Evolutionary conservation across 2,113 vertebrate species (phyloP), one percentile per base, ranked within the genome.

Genomic region (Tetrax tetrax): DNA sequence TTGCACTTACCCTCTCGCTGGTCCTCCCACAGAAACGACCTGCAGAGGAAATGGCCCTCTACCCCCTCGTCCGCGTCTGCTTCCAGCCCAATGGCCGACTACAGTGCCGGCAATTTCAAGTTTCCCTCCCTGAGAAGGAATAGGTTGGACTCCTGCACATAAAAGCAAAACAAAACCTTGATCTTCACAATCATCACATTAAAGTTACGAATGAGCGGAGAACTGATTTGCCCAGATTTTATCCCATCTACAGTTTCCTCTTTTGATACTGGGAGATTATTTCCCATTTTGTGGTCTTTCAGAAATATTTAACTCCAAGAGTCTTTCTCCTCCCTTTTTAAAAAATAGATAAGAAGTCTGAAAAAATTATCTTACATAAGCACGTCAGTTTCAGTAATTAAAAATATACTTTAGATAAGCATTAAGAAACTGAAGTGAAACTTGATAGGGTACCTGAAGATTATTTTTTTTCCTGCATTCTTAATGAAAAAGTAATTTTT

Each of bases 81-180:
- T 98, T 85, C 99, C 99, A 23, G 99, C 99, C 99, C 99, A 99
- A 21, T 99, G 99, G 93, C 99, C 99, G 37, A 99, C 99, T 85
- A 99, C 99, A 6, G 99, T 99, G 97, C 99, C 99, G 23, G 99
- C 99, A 68, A 99, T 99, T 98, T 99, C 99, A 96, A 99, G 98
- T 97, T 99, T 99, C 95, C 99, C 99, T 95, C 99, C 99, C 97
- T 99, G 99, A 95, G 98, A 98, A 95, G 99, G 98, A 93, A 99
- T 98, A 91, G 98, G 98, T 97, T 98, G 98, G 97, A 99, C 97
- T 96, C 98, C 99, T 99, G 93, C 95, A 98, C 23, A 91, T n/a
- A 96, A 90, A 96, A 96, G 95, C 12, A 96, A 96, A 96, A 92
- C 77, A 66, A 97, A 90, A 61, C 72, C 56, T 96, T 96, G 89